phyloP scores from a whole-genome alignment of 2,797 vertebrate genomes.

The Rhinichthys osculus region DNA sequence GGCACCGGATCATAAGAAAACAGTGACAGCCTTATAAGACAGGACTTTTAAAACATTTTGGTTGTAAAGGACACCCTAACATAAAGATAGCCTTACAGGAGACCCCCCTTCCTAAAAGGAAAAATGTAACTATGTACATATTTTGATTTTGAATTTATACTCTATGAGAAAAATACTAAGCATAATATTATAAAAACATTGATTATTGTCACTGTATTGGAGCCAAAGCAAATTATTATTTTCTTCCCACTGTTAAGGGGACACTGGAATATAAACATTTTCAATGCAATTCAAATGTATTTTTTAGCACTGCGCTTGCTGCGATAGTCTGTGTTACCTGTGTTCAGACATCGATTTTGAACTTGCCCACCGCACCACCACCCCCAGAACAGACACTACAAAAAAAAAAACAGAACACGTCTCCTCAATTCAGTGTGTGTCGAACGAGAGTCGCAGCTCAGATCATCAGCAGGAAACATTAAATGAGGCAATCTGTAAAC shows the following conservation, averaged over 20 bases:
- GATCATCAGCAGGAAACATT: not conserved
- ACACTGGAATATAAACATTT: not conserved
- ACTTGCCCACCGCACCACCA: not conserved
- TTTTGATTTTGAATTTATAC: not conserved
- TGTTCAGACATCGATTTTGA: not conserved
- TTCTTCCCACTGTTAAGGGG: too few species aligned
- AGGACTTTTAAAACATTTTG: not conserved
- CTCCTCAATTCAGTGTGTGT: too few species aligned
- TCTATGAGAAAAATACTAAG: not conserved
- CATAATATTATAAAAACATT: not conserved
- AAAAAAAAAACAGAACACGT: too few species aligned
- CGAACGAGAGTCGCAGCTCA: too few species aligned
- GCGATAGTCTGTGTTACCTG: not conserved
- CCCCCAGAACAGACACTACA: not conserved
- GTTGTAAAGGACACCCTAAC: not conserved
- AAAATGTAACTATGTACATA: not conserved
- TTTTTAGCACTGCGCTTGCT: not conserved
- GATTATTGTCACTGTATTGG: not conserved
- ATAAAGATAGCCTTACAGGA: not conserved
- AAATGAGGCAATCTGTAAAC: not conserved
- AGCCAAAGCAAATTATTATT: not conserved
- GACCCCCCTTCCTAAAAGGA: not conserved
- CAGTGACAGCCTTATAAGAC: not conserved
- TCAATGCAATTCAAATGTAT: not conserved
- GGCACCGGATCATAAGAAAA: not conserved